phyloP scores from a whole-genome alignment of 2,797 vertebrate species.

The Psittacula echo region DNA sequence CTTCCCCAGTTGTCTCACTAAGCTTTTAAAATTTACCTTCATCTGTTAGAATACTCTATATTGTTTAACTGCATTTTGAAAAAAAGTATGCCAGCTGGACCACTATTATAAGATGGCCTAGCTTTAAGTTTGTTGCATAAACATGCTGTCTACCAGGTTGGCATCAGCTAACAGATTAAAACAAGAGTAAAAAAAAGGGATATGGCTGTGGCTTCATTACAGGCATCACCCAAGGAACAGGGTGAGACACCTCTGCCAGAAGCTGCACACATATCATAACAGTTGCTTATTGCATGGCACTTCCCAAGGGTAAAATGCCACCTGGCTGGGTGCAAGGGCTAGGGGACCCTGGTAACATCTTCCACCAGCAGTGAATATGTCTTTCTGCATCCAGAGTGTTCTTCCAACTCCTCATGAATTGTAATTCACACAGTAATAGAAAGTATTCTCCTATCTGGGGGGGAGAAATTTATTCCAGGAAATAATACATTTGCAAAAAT shows the following conservation, averaged over 20 bases:
- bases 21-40: background rate
- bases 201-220: background rate
- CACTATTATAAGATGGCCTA: rapidly evolving
- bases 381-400: background rate
- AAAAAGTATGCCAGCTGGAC: background rate
- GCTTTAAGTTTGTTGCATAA: background rate
- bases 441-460: background rate
- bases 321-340: background rate
- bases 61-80: background rate
- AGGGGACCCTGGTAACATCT: background rate
- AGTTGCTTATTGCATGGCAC: background rate
- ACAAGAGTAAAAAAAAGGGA: rapidly evolving
- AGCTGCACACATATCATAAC: background rate
- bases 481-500: background rate
- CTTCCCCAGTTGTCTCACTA: background rate
- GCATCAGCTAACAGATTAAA: background rate
- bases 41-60: background rate
- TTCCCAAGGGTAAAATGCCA: background rate
- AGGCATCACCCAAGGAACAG: background rate
- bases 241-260: background rate
- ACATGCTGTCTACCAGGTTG: background rate
- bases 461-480: background rate
- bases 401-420: background rate
- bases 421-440: background rate
- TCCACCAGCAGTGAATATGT: background rate